Percentiles rank a stretch among this genome's conserved stretches.
Conservation (phyloP, 2,888 invertebrate species). For the Tanypteryx hageni region DNA sequence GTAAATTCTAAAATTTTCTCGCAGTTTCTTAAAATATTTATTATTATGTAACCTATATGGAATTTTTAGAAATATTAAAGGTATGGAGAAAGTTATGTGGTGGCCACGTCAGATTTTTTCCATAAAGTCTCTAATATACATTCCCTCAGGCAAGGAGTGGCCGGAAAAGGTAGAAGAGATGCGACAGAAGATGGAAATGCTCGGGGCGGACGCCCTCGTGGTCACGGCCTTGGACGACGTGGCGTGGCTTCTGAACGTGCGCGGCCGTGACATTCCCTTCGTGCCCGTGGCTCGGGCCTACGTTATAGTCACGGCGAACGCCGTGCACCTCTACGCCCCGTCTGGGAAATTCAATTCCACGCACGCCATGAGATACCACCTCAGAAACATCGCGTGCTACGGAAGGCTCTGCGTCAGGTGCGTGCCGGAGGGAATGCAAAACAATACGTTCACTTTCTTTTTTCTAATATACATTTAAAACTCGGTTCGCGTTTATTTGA, state of each 20-base stretch:
- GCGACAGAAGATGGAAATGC: constrained; percentile 79
- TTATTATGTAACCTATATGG: too few relatives aligned
- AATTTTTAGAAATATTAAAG: too few relatives aligned
- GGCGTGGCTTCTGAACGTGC: constrained; percentile 91
- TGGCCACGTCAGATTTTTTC: too few relatives aligned
- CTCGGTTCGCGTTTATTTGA: background rate
- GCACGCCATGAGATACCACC: constrained; percentile 74
- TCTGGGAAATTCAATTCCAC: constrained; percentile 77
- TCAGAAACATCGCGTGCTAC: constrained; percentile 79
- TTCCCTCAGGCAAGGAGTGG: constrained; percentile 81
- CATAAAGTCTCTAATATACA: too few relatives aligned
- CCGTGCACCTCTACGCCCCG: constrained; percentile 82
- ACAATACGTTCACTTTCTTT: constrained; percentile 60
- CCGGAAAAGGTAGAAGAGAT: constrained; percentile 84
- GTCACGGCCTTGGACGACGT: constrained; percentile 92
- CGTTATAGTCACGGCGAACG: constrained; percentile 81
- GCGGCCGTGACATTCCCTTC: constrained; percentile 89
- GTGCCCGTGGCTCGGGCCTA: constrained; percentile 89
- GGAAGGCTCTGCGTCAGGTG: constrained; percentile 81
- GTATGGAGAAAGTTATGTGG: too few relatives aligned
- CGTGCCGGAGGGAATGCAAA: constrained; percentile 70
- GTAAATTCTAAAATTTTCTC: too few relatives aligned
- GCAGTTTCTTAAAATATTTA: too few relatives aligned
- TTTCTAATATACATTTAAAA: background rate
- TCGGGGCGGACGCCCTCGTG: constrained; percentile 86